phyloP scores from a whole-genome alignment of 2,888 invertebrate genomes.

The Sminthurinus aureus region DNA sequence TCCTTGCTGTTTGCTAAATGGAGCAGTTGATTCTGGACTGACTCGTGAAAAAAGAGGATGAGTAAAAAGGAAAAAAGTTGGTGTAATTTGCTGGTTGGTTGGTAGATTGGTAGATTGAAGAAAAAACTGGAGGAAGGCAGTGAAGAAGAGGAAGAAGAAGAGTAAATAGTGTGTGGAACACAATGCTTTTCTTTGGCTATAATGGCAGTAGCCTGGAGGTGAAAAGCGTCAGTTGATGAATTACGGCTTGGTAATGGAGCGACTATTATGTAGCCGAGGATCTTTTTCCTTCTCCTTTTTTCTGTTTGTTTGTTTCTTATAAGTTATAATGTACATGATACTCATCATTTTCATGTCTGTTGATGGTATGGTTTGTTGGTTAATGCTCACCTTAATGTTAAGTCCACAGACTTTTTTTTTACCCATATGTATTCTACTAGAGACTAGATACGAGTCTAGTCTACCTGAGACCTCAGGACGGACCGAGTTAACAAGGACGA shows the following conservation, averaged over 20 bases:
- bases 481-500: slow-evolving; percentile 51
- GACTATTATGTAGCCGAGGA: slow-evolving; percentile 24
- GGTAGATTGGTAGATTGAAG: too few relatives aligned
- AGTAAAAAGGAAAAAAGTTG: neutral
- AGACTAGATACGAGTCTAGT: slow-evolving; percentile 17
- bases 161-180: slow-evolving; percentile 59
- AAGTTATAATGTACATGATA: too few relatives aligned
- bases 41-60: neutral
- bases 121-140: slow-evolving; percentile 22
- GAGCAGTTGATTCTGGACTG: neutral
- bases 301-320: too few relatives aligned
- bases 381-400: too few relatives aligned
- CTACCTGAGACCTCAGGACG: slow-evolving; percentile 51
- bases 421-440: neutral
- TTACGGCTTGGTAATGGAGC: slow-evolving; percentile 61
- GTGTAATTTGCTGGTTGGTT: slow-evolving; percentile 46
- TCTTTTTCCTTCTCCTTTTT: too few relatives aligned
- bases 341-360: too few relatives aligned
- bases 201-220: slow-evolving; percentile 56
- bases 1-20: too few relatives aligned
- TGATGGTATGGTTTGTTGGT: too few relatives aligned
- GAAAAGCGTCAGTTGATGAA: slow-evolving; percentile 60
- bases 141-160: too few relatives aligned
- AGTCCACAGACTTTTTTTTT: neutral
- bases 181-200: slow-evolving; percentile 55